Base-by-base conservation (phyloP, 2,797 vertebrate species). In the Diceros bicornis region DNA sequence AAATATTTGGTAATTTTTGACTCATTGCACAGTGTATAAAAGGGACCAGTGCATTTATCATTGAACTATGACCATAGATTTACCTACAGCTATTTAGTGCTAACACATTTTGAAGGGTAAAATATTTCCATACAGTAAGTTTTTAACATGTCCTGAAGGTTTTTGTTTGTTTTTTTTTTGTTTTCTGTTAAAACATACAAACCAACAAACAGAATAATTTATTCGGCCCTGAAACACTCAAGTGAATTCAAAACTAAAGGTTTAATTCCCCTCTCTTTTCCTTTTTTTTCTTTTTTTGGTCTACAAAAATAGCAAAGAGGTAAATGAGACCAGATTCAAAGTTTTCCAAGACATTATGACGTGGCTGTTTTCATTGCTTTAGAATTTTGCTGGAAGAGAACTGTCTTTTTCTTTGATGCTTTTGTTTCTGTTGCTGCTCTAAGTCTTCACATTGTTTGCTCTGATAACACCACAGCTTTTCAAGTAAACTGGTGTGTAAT, bases 141-240 rank as follows among this genome's bases (percentile, higher is more conserved):
- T 85, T 34, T 66, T 62, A 69, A 86, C 17, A 57, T 68, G n/a
- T 62, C 41, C 77, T 84, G 32, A 47, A 68, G 29, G 4, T 7
- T 78, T 96, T 14, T 91, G 34, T 86, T 83, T 64, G 37, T 89
- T 89, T 71, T 91, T 4, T 89, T 89, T 71, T 91, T n/a, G 29
- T 55, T 93, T 88, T 75, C 25, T 91, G 8, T 89, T 94, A 77
- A 89, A 92, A 59, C 34, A 87, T 47, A 50, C 10, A 90, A 57
- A n/a, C 9, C 44, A 83, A 79, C 13, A 79, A 95, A 61, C 14
- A 62, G 52, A 93, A 90, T 29, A 29, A 59, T 85, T 82, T 82
- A 57, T 82, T 75, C 37, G 27, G 4, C 32, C 32, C n/a, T 50
- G 68, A 77, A 59, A 88, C 34, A 95, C 7, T 5, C 37, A 85